Evolutionary conservation across 2,113 vertebrate genomes (phyloP).

Genomic region (Anarrhichthys ocellatus): DNA sequence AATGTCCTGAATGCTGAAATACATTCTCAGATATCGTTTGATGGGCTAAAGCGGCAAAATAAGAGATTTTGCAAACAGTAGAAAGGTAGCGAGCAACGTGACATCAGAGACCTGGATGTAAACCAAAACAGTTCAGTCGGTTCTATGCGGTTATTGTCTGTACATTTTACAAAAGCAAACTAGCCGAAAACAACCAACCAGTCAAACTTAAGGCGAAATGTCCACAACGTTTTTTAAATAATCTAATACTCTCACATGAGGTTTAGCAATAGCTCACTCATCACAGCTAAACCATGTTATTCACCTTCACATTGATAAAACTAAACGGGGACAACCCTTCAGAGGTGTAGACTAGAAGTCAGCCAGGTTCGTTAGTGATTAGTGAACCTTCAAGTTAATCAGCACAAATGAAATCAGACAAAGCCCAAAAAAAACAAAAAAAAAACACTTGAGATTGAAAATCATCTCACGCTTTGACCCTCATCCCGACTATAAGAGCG

Average conservation of each 20-base stretch:
- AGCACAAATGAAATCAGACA: conserved; percentile 12
- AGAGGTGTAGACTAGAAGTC: not conserved
- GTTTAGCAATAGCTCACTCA: conserved; percentile 3
- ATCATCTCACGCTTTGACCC: not conserved
- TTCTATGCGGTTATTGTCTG: conserved; percentile 9
- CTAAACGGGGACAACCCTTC: conserved; percentile 1
- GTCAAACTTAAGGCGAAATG: conserved; percentile 62
- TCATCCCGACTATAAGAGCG: not conserved
- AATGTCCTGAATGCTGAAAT: conserved; percentile 53
- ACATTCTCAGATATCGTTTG: conserved; percentile 65
- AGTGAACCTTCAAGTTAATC: conserved; percentile 19
- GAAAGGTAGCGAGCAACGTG: conserved; percentile 51
- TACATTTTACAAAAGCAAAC: conserved; percentile 23
- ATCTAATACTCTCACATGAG: conserved; percentile 21
- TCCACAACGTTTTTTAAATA: conserved; percentile 32
- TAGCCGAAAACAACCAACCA: conserved; percentile 12
- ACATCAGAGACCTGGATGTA: conserved; percentile 54
- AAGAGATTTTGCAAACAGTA: not conserved
- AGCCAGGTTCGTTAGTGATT: conserved; percentile 29
- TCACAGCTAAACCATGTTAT: conserved; percentile 20
- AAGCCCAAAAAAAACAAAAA: not conserved
- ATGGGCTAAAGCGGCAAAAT: conserved; percentile 22
- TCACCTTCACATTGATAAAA: not conserved
- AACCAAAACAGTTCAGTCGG: conserved; percentile 35
- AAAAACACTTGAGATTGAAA: not conserved